Evolutionary conservation across 2,113 vertebrate species (phyloP), one percentile per base, ranked within the genome.

Genomic region (Chelonoidis abingdonii): DNA sequence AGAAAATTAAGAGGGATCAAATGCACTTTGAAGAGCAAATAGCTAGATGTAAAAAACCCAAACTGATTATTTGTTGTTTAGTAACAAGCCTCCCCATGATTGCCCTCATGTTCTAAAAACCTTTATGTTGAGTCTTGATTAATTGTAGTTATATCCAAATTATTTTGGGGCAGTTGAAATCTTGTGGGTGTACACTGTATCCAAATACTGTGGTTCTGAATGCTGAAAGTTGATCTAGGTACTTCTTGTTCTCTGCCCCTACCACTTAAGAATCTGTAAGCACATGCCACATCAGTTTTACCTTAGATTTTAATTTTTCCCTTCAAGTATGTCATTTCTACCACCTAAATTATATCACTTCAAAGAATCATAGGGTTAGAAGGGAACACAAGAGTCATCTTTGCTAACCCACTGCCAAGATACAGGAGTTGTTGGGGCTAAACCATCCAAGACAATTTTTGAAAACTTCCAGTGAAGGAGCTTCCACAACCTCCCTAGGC

Each of bases 241-340:
- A 79, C 84, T 7, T 17, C 11, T 1, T 0, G 0, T 35, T 84
- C 65, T 89, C 53, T 41, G 3, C 57, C 1, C 11, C 11, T 5
- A 57, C 47, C 53, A 13, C 80, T 41, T 76, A 49, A 35, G 79
- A 90, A 8, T 10, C 22, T 57, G 84, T 44, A 41, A 88, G 84
- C 31, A 88, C 27, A 52, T 78, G 35, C 3, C 10, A 17, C 38
- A 52, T 9, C 69, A 75, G 13, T 87, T 82, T 79, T 75, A 89
- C 57, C 21, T 17, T 44, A 65, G 41, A 49, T 86, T 69, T 53
- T 57, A 8, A 29, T 69, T 31, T n/a, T 29, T 27, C 21, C 5
- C 8, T 53, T 41, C 4, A 91, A 88, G 47, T 59, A 88, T 29
- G 52, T 80, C 56, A 86, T 8, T 22, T 31, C n/a, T 89, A 0